Evolutionary conservation across 2,797 vertebrate species (phyloP).

Genomic region (Babyrousa celebensis): DNA sequence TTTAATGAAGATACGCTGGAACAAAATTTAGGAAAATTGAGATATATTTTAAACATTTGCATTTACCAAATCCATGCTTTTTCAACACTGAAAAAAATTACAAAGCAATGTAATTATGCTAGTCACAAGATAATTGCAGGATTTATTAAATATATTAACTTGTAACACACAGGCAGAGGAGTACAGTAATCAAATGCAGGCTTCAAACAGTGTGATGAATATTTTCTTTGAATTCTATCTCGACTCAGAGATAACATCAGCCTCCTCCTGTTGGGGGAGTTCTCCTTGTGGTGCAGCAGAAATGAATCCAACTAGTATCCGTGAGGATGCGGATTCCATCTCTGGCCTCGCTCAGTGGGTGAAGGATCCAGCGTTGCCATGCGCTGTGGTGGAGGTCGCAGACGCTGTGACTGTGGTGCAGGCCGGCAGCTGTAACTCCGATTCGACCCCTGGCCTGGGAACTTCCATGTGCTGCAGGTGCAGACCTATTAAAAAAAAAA

Average conservation of each 20-base stretch:
- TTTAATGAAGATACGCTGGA: not conserved
- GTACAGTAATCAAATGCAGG: not conserved
- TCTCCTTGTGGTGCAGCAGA: no score
- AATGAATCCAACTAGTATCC: no score
- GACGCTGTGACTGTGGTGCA: no score
- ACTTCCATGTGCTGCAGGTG: no score
- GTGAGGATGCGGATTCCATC: no score
- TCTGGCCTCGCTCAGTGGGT: no score
- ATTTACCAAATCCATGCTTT: conserved; percentile 65
- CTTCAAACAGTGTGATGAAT: not conserved
- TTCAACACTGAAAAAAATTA: conserved; percentile 65
- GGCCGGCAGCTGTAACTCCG: no score
- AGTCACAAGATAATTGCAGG: conserved; percentile 76
- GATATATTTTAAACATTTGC: conserved; percentile 60
- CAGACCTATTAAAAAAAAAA: no score
- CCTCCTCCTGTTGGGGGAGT: not conserved
- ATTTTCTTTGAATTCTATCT: not conserved
- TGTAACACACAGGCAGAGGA: not conserved
- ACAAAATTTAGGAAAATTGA: conserved; percentile 61
- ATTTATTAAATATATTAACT: conserved; percentile 74
- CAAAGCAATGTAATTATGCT: conserved; percentile 57
- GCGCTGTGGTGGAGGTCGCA: no score
- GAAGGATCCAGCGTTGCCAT: no score
- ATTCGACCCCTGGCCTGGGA: no score
- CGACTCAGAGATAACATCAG: not conserved